These are phyloP conservation scores for Campoplex capitator DNA, from an alignment of 2,888 invertebrate species.

Conservation along the genomic window DNA sequence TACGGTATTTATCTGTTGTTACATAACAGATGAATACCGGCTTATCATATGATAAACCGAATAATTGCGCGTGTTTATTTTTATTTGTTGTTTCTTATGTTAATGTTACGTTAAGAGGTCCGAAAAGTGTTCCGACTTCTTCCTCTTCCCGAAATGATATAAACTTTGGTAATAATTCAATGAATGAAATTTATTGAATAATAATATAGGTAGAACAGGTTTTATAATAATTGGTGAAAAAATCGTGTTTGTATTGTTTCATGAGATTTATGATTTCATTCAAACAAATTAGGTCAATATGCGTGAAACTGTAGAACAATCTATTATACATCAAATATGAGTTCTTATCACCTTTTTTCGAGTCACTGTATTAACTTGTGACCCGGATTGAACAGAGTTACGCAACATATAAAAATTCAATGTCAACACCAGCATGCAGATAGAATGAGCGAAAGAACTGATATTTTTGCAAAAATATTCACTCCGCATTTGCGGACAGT, in stretches of 20 bases:
- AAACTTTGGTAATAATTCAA: neutral
- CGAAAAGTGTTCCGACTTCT: neutral
- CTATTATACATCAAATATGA: neutral
- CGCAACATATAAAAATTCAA: slow-evolving; percentile 22
- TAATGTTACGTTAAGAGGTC: neutral
- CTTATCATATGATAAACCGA: neutral
- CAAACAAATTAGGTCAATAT: neutral
- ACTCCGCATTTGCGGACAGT: neutral
- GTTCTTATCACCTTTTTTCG: neutral
- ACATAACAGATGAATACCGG: too few relatives aligned
- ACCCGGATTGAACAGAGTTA: neutral
- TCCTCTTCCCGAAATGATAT: neutral
- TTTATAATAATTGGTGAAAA: neutral
- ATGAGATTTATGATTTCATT: neutral
- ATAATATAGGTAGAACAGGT: too few relatives aligned
- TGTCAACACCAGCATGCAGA: slow-evolving; percentile 18
- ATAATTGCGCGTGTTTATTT: neutral
- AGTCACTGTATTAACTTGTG: neutral
- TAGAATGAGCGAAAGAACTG: neutral
- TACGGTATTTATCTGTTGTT: too few relatives aligned
- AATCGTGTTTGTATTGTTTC: neutral
- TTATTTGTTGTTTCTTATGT: neutral
- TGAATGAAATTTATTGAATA: too few relatives aligned
- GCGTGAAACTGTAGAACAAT: neutral
- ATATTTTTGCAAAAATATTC: neutral